Base-by-base conservation (phyloP, 2,888 invertebrate genomes). In the Chelonus formosanus region DNA sequence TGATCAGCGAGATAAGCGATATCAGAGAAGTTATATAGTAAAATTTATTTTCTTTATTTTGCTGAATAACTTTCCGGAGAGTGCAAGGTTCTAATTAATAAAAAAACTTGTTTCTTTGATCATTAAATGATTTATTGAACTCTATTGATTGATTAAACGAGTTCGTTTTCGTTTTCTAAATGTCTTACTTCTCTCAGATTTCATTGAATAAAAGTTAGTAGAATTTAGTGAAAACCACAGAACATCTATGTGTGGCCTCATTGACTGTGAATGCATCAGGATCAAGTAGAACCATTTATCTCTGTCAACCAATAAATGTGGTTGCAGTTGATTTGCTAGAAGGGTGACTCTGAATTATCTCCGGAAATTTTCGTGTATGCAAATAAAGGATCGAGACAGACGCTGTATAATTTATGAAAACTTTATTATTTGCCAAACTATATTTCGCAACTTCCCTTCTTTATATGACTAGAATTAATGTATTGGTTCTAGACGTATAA, bases 251-350 rank as follows among this genome's bases (percentile, higher is more conserved):
- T 32, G 52, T 32, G 52, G 52, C 31, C 32, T 52, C 52, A 32
- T 52, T 52, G 4, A 31, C 7, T 40, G 31, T 44, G 31, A 31
- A 56, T 20, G 20, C 44, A 44, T 20, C 31, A 31, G 43, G 6
- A 56, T 56, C 20, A 56, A 44, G 43, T 44, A 52, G 31, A 52
- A 60, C 50, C 34, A 60, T 60, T 60, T 50, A 60, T 60, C 48
- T 48, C 48, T 35, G 60, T 48, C 48, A 35, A 50, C 60, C 40
- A 43, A 57, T 57, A 36, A 47, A 47, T 52, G 60, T 50, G 58
- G 36, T 53, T 35, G 40, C 58, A 64, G 53, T 64, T 64, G 64
- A 64, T 64, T 59, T 59, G 58, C 40, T 40, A n/a, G 48, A 45
- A 52, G 52, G 52, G 52, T 52, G 31, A 52, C 52, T 52, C 52